These are phyloP conservation scores for Apamea anceps DNA, from an alignment of 2,888 invertebrate genomes.

Conservation along the genomic window DNA sequence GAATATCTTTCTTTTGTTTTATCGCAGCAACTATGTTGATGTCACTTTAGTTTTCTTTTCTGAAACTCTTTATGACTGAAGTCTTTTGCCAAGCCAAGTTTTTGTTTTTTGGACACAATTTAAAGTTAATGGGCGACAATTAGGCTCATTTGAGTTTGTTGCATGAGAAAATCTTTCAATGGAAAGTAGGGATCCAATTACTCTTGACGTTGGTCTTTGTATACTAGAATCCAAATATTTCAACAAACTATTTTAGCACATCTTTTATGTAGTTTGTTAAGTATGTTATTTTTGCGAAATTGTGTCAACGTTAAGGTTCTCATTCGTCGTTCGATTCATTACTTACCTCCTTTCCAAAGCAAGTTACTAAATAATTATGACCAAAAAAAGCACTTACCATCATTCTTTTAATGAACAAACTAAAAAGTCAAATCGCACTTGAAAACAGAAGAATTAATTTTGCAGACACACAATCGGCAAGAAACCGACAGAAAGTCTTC, in stretches of 20 bases:
- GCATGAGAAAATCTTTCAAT: neutral
- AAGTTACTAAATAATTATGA: neutral
- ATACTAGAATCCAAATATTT: neutral
- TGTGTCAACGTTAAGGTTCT: neutral
- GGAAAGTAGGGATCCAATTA: neutral
- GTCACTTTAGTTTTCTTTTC: conserved; percentile 33
- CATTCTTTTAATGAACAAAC: conserved; percentile 14
- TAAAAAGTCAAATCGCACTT: conserved; percentile 57
- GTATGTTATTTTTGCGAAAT: neutral
- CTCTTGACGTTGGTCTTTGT: neutral
- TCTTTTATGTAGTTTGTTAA: neutral
- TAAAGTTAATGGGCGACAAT: conserved; percentile 6
- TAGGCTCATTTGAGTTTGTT: conserved; percentile 25
- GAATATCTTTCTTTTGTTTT: conserved; percentile 54
- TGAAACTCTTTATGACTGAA: conserved; percentile 9
- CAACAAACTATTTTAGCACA: neutral
- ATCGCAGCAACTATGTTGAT: conserved; percentile 34
- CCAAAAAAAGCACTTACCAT: conserved; percentile 6
- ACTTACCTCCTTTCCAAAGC: neutral
- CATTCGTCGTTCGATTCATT: neutral
- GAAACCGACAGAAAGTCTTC: conserved; percentile 61
- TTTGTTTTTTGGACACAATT: conserved; percentile 31
- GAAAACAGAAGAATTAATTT: conserved; percentile 67
- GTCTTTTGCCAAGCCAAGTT: conserved; percentile 34
- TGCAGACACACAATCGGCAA: conserved; percentile 59